Evolutionary conservation across 2,888 invertebrate species (phyloP).

Genomic region (Platynereis dumerilii): DNA sequence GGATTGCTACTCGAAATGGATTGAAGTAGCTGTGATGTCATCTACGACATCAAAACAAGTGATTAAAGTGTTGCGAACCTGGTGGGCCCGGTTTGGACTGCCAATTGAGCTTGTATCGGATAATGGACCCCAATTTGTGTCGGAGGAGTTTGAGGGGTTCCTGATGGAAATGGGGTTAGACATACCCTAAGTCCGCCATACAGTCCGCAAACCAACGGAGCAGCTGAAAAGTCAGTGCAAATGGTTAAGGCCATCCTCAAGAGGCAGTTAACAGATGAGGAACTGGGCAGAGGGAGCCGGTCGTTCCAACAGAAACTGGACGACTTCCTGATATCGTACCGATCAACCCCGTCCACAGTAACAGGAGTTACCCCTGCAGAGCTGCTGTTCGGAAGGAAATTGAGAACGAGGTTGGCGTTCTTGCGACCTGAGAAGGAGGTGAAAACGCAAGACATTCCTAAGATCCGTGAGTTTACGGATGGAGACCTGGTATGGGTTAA

Average conservation of each 20-base stretch:
- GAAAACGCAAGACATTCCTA: no score
- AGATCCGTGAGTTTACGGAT: no score
- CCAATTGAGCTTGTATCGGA: background rate
- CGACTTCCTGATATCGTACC: no score
- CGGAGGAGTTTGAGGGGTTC: background rate
- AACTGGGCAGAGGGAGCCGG: no score
- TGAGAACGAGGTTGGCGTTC: no score
- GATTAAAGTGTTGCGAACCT: background rate
- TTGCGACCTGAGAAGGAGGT: no score
- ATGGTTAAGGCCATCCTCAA: background rate
- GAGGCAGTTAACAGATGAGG: no score
- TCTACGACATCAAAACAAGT: background rate
- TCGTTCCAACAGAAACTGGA: no score
- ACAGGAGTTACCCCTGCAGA: no score
- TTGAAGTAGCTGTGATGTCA: background rate
- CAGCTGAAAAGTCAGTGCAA: background rate
- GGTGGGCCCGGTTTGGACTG: background rate
- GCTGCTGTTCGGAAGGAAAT: no score
- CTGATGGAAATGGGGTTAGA: conserved; percentile 10
- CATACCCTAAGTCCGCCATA: background rate
- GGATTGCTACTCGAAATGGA: conserved; percentile 4
- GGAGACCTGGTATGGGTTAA: no score
- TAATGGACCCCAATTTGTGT: background rate
- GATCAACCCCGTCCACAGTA: no score
- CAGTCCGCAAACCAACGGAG: background rate